Conservation (phyloP, 1,140 invertebrate genomes). For the Hesperophylax magnus region DNA sequence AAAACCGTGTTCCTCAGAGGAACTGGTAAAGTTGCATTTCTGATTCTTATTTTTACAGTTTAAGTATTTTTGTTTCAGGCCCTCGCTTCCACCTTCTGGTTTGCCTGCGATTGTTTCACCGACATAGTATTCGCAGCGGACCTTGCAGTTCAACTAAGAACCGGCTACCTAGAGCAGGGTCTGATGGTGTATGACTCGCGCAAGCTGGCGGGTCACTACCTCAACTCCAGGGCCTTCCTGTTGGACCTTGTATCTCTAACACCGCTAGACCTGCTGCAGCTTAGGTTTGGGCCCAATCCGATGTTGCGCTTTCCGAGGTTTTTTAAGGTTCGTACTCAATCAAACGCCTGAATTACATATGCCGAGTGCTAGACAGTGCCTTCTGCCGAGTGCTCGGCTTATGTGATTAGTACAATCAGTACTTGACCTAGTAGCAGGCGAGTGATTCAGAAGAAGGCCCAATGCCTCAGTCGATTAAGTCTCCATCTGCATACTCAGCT, state of each 20-base stretch:
- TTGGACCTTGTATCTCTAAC: constrained; percentile 87
- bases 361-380: too few relatives aligned
- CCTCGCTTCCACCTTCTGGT: constrained; percentile 81
- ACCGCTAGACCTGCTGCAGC: constrained; percentile 89
- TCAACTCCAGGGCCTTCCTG: constrained; percentile 88
- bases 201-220: constrained; percentile 91
- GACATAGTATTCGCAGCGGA: constrained; percentile 91
- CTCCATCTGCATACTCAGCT: too few relatives aligned
- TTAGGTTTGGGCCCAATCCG: constrained; percentile 84
- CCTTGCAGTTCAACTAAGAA: constrained; percentile 91
- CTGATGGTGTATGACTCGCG: constrained; percentile 93
- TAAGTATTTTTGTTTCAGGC: constrained; percentile 66
- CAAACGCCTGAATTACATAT: too few relatives aligned
- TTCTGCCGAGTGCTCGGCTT: too few relatives aligned
- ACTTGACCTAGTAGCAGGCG: too few relatives aligned
- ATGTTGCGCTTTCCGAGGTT: constrained; percentile 88
- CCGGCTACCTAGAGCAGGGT: constrained; percentile 96
- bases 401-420: too few relatives aligned
- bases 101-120: constrained; percentile 84
- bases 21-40: too few relatives aligned
- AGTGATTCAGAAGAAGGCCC: too few relatives aligned
- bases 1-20: too few relatives aligned
- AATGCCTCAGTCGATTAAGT: too few relatives aligned
- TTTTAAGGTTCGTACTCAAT: constrained; percentile 74
- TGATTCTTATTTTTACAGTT: too few relatives aligned